Percentiles rank a stretch among this genome's conserved stretches.
Conservation (phyloP, 64 coral and sea anemone genomes). For the Actinia equina region DNA sequence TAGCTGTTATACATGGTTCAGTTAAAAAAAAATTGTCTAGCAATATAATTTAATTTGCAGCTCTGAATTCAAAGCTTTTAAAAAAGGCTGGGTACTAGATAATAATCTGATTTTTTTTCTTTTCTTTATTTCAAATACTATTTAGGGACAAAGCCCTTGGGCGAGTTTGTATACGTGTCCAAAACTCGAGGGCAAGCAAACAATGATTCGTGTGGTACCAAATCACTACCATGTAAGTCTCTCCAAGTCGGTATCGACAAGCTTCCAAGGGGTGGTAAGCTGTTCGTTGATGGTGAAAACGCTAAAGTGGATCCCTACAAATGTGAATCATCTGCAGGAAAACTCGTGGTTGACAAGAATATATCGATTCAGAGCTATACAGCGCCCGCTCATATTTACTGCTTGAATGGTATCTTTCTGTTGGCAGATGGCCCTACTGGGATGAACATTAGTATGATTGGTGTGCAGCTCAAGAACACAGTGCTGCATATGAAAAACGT, state of each 20-base stretch:
- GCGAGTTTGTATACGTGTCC: background rate
- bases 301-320: background rate
- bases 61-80: no score
- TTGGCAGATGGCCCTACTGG: background rate
- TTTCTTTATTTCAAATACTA: no score
- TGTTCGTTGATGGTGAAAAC: background rate
- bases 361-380: background rate
- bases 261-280: background rate
- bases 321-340: background rate
- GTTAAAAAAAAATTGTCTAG: no score
- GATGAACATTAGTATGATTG: background rate
- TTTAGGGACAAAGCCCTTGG: background rate
- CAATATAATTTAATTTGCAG: no score
- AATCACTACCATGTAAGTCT: background rate
- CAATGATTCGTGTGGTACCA: background rate
- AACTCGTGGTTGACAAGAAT: background rate
- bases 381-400: background rate
- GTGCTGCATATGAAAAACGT: background rate
- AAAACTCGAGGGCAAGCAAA: background rate
- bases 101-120: no score
- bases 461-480: conserved; percentile 4
- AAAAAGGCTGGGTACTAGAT: no score
- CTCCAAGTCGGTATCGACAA: conserved; percentile 3
- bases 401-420: background rate
- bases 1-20: no score